Base-by-base conservation (phyloP, 2,797 vertebrate genomes). In the Luscinia megarhynchos region DNA sequence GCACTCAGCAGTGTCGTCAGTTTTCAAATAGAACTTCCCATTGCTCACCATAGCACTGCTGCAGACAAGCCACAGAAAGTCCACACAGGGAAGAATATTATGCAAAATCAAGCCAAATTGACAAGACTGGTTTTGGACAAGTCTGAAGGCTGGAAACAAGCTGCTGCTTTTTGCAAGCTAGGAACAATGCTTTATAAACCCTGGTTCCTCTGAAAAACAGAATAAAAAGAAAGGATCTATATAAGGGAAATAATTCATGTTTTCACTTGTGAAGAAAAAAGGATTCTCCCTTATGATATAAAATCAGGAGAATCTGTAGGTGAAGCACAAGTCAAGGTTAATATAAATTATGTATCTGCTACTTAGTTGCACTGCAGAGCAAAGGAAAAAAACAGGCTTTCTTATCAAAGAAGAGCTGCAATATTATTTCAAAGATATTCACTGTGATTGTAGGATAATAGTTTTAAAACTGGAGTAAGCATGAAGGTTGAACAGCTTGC, bases 321-420 rank as follows among this genome's bases (percentile, higher is more conserved):
- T 96, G 96, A 96, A 97, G 91, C 91, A 69, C 70, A 92, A 96
- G 94, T 96, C 93, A 96, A 96, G 95, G 95, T 97, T 96, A 97
- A 97, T 95, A 96, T 96, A 97, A 97, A 97, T 96, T 94, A 96
- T 92, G 92, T 95, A 97, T 96, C 80, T 94, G 72, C 46, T 89
- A 79, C 89, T 91, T 87, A 96, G 82, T 90, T 89, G 72, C 57
- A 90, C 32, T 6, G 77, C 62, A 89, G 79, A 96, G 76, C 67
- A 94, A 96, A 92, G 85, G 84, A 4, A 91, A 73, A 90, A 88
- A 63, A 43, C 66, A 68, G 72, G 54, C 51, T 92, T 88, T 90
- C 82, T 93, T 94, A 91, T 97, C 92, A 96, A 96, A 96, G 93
- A 83, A 76, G 41, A 50, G 81, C 77, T 94, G 91, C 66, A 90